Evolutionary conservation across 2,797 vertebrate genomes (phyloP).

Genomic region (Cetoscarus ocellatus): DNA sequence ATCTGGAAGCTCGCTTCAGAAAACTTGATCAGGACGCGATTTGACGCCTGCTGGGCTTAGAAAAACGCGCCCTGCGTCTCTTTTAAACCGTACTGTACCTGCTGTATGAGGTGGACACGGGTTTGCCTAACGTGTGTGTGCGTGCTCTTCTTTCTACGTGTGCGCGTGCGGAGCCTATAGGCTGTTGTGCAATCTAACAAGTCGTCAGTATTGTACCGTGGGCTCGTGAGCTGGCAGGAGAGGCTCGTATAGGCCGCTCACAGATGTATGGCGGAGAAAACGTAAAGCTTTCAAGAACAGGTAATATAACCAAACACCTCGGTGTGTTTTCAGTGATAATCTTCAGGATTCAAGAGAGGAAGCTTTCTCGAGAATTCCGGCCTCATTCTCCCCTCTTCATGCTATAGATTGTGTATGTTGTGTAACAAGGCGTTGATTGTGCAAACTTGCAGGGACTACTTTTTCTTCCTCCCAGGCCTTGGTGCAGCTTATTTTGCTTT

Average conservation of each 20-base stretch:
- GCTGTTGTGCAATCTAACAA: conserved; percentile 83
- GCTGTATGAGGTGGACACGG: too few species aligned
- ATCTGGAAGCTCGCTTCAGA: conserved; percentile 71
- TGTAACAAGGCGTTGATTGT: conserved; percentile 64
- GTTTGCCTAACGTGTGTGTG: neutral
- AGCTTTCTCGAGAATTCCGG: conserved; percentile 38
- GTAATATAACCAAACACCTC: conserved; percentile 32
- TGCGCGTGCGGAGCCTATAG: conserved; percentile 54
- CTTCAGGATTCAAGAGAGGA: conserved; percentile 2
- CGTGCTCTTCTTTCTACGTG: neutral
- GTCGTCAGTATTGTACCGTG: conserved; percentile 71
- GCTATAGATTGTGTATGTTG: conserved; percentile 66
- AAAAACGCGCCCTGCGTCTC: conserved; percentile 40
- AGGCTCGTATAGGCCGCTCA: conserved; percentile 71
- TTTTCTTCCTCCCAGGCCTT: conserved; percentile 9
- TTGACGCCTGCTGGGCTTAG: conserved; percentile 46
- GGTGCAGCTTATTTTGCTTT: neutral
- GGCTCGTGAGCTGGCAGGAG: conserved; percentile 69
- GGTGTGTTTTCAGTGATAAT: conserved; percentile 21
- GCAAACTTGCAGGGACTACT: conserved; percentile 57
- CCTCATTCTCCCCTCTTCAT: conserved; percentile 24
- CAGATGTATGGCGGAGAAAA: conserved; percentile 57
- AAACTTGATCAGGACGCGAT: conserved; percentile 69
- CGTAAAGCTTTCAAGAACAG: conserved; percentile 52
- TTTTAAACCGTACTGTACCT: conserved; percentile 10